Evolutionary conservation across 2,113 vertebrate genomes (phyloP), one percentile per base, ranked within the genome.

Genomic region (Mixornis gularis): DNA sequence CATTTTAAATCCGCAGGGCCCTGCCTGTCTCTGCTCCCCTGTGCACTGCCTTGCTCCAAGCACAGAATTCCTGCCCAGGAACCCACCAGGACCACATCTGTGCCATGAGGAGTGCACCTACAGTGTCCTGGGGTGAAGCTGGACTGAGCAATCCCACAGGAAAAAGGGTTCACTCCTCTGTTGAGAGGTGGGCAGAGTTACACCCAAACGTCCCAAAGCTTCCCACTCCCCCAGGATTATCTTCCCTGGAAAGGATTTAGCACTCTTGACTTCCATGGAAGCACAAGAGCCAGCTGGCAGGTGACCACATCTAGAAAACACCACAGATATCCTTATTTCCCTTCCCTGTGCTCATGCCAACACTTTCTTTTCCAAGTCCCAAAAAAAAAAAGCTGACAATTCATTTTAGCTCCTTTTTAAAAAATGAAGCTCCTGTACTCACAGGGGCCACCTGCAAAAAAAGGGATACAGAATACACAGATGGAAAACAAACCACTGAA

Each of bases 81-180:
- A 27, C 5, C 36, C 79, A 1, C 21, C 76, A 4, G n/a, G 65
- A 25, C 19, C 44, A 24, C 25, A 30, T 2, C 62, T 25, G 27
- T 9, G 6, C 17, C 36, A 10, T 0, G 0, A 13, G 22, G 10
- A 16, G 38, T 0, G 2, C 25, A 10, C 13, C n/a, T 3, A 3
- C 1, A 10, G 20, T 0, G 9, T 3, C 46, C 38, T 7, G 30
- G 15, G 22, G 17, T 1, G 12, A 7, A 30, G 49, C 25, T 30
- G 38, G 3, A 29, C 74, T 44, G 12, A 27, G 24, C 10, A 7
- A 77, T 0, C 34, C 41, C 51, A 9, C 17, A n/a, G 63, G 27
- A 48, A n/a, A 44, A 26, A 24, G 13, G 29, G 4, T 17, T 53
- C 5, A 4, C 27, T 65, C 41, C 10, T 27, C 16, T 32, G 1